Base-by-base conservation (phyloP, 2,113 vertebrate genomes). In the Pseudonaja textilis region DNA sequence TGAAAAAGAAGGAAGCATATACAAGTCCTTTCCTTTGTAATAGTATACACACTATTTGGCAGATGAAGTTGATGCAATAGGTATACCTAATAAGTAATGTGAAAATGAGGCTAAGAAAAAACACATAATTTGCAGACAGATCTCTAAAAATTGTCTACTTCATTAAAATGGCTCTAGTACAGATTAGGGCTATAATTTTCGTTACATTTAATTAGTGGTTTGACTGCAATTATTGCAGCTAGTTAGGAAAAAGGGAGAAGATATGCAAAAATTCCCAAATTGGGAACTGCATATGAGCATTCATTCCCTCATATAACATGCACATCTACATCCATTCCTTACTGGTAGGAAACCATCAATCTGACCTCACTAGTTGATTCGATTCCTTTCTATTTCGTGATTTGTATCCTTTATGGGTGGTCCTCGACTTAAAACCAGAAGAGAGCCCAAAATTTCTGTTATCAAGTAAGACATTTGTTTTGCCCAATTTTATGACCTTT, bases 1-100 rank as follows among this genome's bases (percentile, higher is more conserved):
- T 97, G 91, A 97, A 97, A 95, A 97, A 96, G 54, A 89, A 45
- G 3, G 5, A 34, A 16, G 14, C 18, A 6, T 26, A 5, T 29
- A 29, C 20, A 39, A 29, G 34, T 55, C n/a, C n/a, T n/a, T n/a
- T n/a, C n/a, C n/a, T n/a, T n/a, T n/a, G n/a, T n/a, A n/a, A n/a
- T n/a, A n/a, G 55, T 34, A 42, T 29, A 91, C 22, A 26, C 8
- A 92, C 3, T 18, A 92, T 55, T 92, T 88, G 23, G 2, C 23
- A 74, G 16, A 25, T 88, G n/a, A 88, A 88, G 11, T 2, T 55
- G 86, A 55, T 22, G 7, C 20, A 39, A 25, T 42, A 92, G 88
- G 16, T 3, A 42, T 9, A 29, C 16, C 54, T 29, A 55, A 74
- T 4, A 89, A 74, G 7, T n/a, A 42, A 29, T 81, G 18, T 23